These are phyloP conservation scores for Ischnura elegans DNA, from an alignment of 2,888 invertebrate genomes.

Conservation along the genomic window DNA sequence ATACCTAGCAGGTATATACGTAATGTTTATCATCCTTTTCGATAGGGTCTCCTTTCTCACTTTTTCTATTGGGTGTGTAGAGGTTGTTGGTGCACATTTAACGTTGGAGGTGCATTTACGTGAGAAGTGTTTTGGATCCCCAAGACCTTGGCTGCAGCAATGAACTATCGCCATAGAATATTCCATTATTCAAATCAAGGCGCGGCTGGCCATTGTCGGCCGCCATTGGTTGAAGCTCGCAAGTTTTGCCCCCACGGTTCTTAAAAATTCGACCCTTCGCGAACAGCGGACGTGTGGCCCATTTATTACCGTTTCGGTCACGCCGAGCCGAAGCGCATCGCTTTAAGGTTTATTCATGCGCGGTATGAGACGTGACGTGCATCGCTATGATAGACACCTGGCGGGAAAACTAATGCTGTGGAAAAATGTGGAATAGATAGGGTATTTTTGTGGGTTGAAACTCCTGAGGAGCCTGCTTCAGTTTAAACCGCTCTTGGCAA, in stretches of 20 bases:
- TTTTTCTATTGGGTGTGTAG: not conserved
- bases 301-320: not conserved
- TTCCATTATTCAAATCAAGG: constrained; percentile 3
- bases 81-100: not conserved
- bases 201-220: not conserved
- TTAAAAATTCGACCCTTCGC: not conserved
- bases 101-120: not conserved
- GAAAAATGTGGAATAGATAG: too few relatives aligned
- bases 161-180: not conserved
- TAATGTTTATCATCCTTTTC: too few relatives aligned
- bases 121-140: not conserved
- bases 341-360: not conserved
- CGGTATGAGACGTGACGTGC: not conserved
- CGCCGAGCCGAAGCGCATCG: not conserved
- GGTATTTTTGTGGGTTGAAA: too few relatives aligned
- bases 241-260: not conserved
- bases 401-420: not conserved
- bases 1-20: too few relatives aligned
- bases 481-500: too few relatives aligned
- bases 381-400: not conserved
- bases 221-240: not conserved
- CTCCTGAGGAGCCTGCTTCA: too few relatives aligned
- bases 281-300: not conserved
- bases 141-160: not conserved
- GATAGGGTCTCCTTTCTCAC: too few relatives aligned